Evolutionary conservation across 2,113 vertebrate species (phyloP).

Genomic region (Misgurnus anguillicaudatus): DNA sequence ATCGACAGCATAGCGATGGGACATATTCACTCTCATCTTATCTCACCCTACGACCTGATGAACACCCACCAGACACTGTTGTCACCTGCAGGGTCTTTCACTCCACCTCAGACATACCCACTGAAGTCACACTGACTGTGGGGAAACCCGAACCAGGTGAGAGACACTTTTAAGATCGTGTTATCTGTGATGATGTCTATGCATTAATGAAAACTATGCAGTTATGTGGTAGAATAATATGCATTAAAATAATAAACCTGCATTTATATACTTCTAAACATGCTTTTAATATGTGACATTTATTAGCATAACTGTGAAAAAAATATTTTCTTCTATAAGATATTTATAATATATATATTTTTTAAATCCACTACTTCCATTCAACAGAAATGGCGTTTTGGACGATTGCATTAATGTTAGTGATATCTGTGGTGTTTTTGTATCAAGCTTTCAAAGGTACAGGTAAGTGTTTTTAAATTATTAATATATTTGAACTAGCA

Average conservation of each 20-base stretch:
- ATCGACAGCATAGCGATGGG: conserved; percentile 73
- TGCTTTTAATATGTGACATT: too few species aligned
- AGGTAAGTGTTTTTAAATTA: background rate
- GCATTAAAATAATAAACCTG: too few species aligned
- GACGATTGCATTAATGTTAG: conserved; percentile 66
- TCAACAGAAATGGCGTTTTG: conserved; percentile 64
- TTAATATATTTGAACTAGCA: background rate
- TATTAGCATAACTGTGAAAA: too few species aligned
- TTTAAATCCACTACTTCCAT: conserved; percentile 6
- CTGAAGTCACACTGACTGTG: conserved; percentile 60
- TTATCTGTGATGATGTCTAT: background rate
- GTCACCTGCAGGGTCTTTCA: conserved; percentile 82
- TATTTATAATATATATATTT: too few species aligned
- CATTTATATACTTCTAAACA: too few species aligned
- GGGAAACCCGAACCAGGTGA: conserved; percentile 62
- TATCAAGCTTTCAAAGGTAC: conserved; percentile 67
- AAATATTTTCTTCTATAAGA: too few species aligned
- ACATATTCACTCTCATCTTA: conserved; percentile 78
- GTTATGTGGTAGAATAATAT: too few species aligned
- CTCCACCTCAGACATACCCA: conserved; percentile 52
- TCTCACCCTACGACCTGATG: conserved; percentile 62
- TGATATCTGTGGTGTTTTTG: conserved; percentile 70
- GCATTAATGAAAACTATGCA: background rate
- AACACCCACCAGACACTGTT: conserved; percentile 61
- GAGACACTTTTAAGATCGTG: background rate